These are phyloP conservation scores for Neoascia interrupta DNA, from an alignment of 2,888 invertebrate species.

Conservation along the genomic window DNA sequence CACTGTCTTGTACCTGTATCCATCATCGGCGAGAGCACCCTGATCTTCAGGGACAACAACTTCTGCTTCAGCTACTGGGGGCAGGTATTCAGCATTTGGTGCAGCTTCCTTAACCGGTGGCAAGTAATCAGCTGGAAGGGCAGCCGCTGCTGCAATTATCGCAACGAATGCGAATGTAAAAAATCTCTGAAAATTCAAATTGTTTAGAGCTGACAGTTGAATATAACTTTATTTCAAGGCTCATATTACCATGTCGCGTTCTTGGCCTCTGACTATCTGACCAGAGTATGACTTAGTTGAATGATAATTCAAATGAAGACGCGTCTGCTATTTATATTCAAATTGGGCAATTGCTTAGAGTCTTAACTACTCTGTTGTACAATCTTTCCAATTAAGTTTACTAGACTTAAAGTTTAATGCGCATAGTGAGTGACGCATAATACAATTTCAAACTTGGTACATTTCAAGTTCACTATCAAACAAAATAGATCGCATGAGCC, in stretches of 20 bases:
- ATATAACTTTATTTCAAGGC: too few relatives aligned
- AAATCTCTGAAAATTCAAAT: slow-evolving; percentile 47
- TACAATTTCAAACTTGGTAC: too few relatives aligned
- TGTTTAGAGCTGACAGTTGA: too few relatives aligned
- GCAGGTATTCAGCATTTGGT: slow-evolving; percentile 32
- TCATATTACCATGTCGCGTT: slow-evolving; percentile 21
- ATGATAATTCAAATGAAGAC: neutral
- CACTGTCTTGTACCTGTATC: slow-evolving; percentile 73
- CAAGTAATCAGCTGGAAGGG: slow-evolving; percentile 65
- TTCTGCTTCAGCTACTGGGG: slow-evolving; percentile 57
- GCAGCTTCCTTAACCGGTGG: slow-evolving; percentile 38
- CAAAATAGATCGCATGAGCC: too few relatives aligned
- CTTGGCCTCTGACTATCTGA: slow-evolving; percentile 1
- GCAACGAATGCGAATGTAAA: slow-evolving; percentile 18
- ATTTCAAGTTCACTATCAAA: too few relatives aligned
- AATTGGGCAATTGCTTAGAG: neutral
- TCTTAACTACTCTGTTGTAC: too few relatives aligned
- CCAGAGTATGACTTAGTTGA: neutral
- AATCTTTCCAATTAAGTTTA: neutral
- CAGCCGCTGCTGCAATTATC: slow-evolving; percentile 75
- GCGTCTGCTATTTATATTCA: slow-evolving; percentile 26
- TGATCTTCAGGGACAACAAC: too few relatives aligned
- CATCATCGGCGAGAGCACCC: slow-evolving; percentile 5
- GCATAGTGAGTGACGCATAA: too few relatives aligned
- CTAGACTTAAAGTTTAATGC: too few relatives aligned